Evolutionary conservation across 2,113 vertebrate species (phyloP).

Genomic region (Brachirus orientalis): DNA sequence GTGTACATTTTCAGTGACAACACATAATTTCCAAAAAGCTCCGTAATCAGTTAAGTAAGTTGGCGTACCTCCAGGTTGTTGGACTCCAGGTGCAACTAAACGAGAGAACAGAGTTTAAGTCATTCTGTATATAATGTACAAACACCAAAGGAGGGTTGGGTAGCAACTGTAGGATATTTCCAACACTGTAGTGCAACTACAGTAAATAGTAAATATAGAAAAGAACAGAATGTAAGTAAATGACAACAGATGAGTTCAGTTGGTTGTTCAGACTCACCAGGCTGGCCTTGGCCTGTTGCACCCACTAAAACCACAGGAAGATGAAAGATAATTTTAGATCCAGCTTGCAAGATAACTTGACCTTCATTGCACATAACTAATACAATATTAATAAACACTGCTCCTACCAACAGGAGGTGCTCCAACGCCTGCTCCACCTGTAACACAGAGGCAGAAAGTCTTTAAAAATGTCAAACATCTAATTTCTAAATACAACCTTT

Average conservation of each 20-base stretch:
- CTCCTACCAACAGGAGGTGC: constrained; percentile 54
- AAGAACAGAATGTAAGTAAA: too few species aligned
- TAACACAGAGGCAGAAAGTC: not conserved
- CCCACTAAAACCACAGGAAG: constrained; percentile 47
- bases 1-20: not conserved
- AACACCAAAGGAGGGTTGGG: not conserved
- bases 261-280: constrained; percentile 32
- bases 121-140: too few species aligned
- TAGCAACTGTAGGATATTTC: not conserved
- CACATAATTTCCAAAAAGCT: not conserved
- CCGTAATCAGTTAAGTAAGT: not conserved
- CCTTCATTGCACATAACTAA: not conserved
- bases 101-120: constrained; percentile 12
- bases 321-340: too few species aligned
- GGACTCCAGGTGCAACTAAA: constrained; percentile 45
- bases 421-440: constrained; percentile 56
- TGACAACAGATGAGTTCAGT: not conserved
- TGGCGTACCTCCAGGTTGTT: constrained; percentile 42
- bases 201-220: too few species aligned
- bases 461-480: not conserved
- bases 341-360: too few species aligned
- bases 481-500: not conserved
- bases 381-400: not conserved
- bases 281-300: constrained; percentile 42
- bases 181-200: too few species aligned